Conservation (phyloP, 2,888 invertebrate genomes). For the Arge pagana region DNA sequence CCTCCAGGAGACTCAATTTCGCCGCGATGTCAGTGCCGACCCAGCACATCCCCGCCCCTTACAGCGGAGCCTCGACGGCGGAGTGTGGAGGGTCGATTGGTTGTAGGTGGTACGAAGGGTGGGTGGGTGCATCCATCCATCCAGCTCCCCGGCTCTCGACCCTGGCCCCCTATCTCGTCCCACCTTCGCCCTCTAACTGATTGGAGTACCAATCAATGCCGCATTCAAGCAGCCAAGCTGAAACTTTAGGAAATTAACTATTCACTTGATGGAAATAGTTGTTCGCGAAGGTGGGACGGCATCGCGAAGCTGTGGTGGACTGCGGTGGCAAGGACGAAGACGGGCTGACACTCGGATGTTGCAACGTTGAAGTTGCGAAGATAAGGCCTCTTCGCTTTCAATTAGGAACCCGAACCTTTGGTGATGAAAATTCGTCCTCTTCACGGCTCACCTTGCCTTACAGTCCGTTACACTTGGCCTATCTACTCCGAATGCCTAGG, state of each 20-base stretch:
- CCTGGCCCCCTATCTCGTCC: constrained; percentile 23
- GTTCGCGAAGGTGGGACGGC: constrained; percentile 40
- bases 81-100: constrained; percentile 34
- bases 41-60: constrained; percentile 21
- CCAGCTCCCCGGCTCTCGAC: constrained; percentile 30
- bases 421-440: too few relatives aligned
- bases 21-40: constrained; percentile 26
- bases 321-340: background rate
- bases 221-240: constrained; percentile 53
- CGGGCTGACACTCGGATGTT: constrained; percentile 12
- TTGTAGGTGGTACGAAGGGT: background rate
- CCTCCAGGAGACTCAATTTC: constrained; percentile 53
- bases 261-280: constrained; percentile 55
- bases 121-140: constrained; percentile 38
- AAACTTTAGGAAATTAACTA: constrained; percentile 58
- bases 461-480: too few relatives aligned
- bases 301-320: constrained; percentile 19
- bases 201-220: constrained; percentile 58
- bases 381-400: constrained; percentile 56
- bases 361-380: constrained; percentile 34
- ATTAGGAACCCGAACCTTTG: too few relatives aligned
- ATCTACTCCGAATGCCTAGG: too few relatives aligned
- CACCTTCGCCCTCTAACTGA: constrained; percentile 49
- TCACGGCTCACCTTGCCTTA: too few relatives aligned
- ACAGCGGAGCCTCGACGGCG: constrained; percentile 36